These are phyloP conservation scores for Halesus radiatus DNA, from an alignment of 1,140 invertebrate species.

Conservation along the genomic window DNA sequence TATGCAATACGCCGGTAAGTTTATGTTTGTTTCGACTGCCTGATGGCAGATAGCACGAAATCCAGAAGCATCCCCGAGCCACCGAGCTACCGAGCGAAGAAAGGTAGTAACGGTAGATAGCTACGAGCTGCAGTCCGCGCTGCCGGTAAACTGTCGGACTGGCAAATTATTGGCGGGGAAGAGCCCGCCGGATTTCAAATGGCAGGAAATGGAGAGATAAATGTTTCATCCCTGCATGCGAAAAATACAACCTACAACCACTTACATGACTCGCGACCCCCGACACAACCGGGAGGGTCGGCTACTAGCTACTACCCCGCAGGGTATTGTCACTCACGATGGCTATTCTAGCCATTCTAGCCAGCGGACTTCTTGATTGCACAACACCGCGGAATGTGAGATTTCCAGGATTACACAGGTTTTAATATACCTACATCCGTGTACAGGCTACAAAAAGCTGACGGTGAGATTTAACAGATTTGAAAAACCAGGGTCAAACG, in stretches of 20 bases:
- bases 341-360: background rate
- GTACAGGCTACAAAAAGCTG: too few species aligned
- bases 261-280: too few species aligned
- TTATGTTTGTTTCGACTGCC: background rate
- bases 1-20: too few species aligned
- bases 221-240: slow-evolving; percentile 20
- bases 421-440: too few species aligned
- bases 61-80: background rate
- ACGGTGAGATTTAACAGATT: too few species aligned
- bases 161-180: slow-evolving; percentile 31
- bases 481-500: too few species aligned
- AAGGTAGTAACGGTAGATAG: background rate
- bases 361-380: slow-evolving; percentile 20
- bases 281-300: too few species aligned
- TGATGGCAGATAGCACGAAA: background rate
- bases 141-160: slow-evolving; percentile 5
- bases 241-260: background rate
- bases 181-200: slow-evolving; percentile 2
- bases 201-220: slow-evolving; percentile 28
- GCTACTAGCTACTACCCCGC: background rate
- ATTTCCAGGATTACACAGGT: too few species aligned
- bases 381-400: background rate
- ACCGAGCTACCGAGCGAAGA: background rate
- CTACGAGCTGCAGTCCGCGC: background rate
- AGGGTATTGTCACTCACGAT: background rate